phyloP scores from a whole-genome alignment of 1,140 invertebrate species.

The Belonocnema kinseyi region DNA sequence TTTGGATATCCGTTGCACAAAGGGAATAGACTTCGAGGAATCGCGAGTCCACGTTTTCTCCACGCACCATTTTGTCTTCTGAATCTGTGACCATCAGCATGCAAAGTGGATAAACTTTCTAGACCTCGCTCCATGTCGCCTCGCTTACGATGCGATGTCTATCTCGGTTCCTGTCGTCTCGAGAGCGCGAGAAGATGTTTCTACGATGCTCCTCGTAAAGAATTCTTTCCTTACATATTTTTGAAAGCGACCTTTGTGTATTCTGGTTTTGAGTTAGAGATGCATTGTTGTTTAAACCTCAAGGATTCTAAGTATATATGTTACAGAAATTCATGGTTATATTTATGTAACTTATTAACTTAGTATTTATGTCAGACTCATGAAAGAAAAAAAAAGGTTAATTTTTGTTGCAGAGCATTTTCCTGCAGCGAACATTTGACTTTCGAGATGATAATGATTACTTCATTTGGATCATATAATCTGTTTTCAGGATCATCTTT shows the following conservation, averaged over 20 bases:
- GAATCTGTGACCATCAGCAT: conserved; percentile 67
- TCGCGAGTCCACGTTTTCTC: conserved; percentile 55
- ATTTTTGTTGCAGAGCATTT: no score
- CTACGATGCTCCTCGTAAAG: neutral
- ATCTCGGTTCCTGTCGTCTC: conserved; percentile 42
- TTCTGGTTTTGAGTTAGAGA: neutral
- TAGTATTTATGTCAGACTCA: no score
- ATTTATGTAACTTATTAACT: no score
- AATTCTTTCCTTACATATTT: neutral
- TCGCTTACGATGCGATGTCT: conserved; percentile 59
- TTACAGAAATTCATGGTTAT: no score
- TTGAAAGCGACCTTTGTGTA: neutral
- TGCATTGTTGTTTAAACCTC: neutral
- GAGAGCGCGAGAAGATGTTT: neutral
- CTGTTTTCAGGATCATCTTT: no score
- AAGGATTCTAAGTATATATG: neutral
- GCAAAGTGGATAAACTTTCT: conserved; percentile 68
- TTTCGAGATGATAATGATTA: no score
- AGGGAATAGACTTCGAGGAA: conserved; percentile 61
- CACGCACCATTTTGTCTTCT: conserved; percentile 63
- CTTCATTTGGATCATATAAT: no score
- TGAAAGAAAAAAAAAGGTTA: no score
- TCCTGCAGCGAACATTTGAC: no score
- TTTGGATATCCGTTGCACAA: conserved; percentile 59
- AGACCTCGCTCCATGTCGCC: conserved; percentile 57